Evolutionary conservation across 2,888 invertebrate species (phyloP).

Genomic region (Drosophila aldrichi): DNA sequence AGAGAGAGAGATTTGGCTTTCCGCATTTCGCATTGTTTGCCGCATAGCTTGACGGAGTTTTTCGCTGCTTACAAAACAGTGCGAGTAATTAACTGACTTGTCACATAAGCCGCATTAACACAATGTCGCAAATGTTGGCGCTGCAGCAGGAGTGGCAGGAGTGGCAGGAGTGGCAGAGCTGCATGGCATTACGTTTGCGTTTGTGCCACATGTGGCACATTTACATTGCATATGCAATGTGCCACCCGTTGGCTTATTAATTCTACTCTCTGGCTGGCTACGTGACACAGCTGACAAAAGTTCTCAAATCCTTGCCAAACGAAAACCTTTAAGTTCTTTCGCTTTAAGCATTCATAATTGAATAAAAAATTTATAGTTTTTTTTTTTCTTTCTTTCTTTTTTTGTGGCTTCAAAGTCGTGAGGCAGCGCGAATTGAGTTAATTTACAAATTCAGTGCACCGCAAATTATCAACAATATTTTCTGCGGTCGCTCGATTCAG

Average conservation of each 20-base stretch:
- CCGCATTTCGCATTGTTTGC: conserved; percentile 53
- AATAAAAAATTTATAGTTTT: conserved; percentile 39
- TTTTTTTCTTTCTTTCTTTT: conserved; percentile 7
- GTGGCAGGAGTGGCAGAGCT: conserved; percentile 11
- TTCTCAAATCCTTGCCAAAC: not conserved
- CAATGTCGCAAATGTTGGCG: conserved; percentile 72
- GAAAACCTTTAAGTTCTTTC: not conserved
- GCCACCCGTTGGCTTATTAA: conserved; percentile 51
- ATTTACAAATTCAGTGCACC: conserved; percentile 65
- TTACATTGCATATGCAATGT: conserved; percentile 59
- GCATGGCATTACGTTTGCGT: conserved; percentile 72
- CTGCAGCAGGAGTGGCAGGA: conserved; percentile 18
- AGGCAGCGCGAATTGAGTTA: conserved; percentile 60
- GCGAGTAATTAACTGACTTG: conserved; percentile 77
- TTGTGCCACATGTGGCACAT: conserved; percentile 65
- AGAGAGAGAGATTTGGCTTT: not conserved
- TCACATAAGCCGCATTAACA: conserved; percentile 82
- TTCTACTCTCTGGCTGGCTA: conserved; percentile 31
- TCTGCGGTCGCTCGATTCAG: conserved; percentile 17
- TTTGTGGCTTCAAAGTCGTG: conserved; percentile 34
- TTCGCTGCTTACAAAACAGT: conserved; percentile 53
- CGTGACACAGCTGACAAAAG: conserved; percentile 34
- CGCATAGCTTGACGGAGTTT: conserved; percentile 59
- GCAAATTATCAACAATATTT: conserved; percentile 62
- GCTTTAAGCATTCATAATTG: conserved; percentile 44